These are phyloP conservation scores for Neopipo cinnamomea DNA, from an alignment of 2,113 vertebrate genomes.

Conservation along the genomic window DNA sequence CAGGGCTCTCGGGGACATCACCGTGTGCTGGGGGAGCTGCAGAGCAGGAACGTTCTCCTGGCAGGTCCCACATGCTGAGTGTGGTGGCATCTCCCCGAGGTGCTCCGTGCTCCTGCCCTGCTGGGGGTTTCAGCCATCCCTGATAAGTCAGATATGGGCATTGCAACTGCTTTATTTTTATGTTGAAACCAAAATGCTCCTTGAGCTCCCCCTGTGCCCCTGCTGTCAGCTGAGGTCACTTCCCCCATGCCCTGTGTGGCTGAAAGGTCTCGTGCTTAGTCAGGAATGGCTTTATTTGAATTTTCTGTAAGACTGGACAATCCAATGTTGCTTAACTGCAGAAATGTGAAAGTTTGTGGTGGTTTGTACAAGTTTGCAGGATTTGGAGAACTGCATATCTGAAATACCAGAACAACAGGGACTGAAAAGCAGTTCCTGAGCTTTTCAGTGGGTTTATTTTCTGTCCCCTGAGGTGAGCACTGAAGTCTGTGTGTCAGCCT, in stretches of 20 bases:
- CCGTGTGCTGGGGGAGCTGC: neutral
- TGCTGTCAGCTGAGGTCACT: neutral
- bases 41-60: neutral
- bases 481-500: neutral
- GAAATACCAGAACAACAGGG: neutral
- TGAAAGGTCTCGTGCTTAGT: neutral
- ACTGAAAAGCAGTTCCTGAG: neutral
- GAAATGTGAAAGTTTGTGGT: neutral
- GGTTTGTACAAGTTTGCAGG: neutral
- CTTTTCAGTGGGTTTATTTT: neutral
- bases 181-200: neutral
- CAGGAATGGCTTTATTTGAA: neutral
- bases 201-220: neutral
- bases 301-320: neutral
- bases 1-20: fast-evolving
- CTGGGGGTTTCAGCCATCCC: neutral
- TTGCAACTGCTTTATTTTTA: neutral
- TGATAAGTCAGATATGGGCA: neutral
- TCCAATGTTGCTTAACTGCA: neutral
- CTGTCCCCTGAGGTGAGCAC: neutral
- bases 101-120: fast-evolving
- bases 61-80: neutral
- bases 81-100: neutral
- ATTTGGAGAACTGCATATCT: neutral
- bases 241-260: neutral